Evolutionary conservation across 35 echinoderm and acorn worm species (phyloP).

Genomic region (Holothuria glaberrima): DNA sequence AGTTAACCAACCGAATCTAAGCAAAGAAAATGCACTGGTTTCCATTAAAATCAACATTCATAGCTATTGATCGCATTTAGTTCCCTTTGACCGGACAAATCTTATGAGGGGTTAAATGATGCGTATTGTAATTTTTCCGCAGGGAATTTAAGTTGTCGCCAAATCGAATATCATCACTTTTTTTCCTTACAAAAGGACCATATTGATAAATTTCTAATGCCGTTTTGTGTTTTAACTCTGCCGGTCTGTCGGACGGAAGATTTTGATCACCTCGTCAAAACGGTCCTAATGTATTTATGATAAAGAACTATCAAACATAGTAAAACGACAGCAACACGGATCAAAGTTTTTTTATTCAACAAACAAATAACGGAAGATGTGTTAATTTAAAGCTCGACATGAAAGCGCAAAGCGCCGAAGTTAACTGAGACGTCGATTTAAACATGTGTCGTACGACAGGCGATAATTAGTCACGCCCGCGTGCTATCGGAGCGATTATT

Average conservation of each 20-base stretch:
- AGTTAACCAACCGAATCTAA: slow-evolving; percentile 45
- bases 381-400: slow-evolving; percentile 16
- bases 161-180: slow-evolving; percentile 32
- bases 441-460: slow-evolving; percentile 47
- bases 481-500: slow-evolving; percentile 31
- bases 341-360: not conserved
- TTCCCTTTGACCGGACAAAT: slow-evolving; percentile 35
- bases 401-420: slow-evolving; percentile 4
- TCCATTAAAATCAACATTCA: slow-evolving; percentile 34
- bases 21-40: slow-evolving; percentile 37
- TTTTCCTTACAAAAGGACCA: slow-evolving; percentile 35
- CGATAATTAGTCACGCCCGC: slow-evolving; percentile 51
- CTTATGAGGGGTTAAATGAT: slow-evolving; percentile 39
- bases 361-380: slow-evolving; percentile 29
- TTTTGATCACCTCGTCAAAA: slow-evolving; percentile 1
- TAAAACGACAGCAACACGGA: slow-evolving; percentile 28
- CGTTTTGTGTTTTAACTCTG: not conserved
- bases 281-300: slow-evolving; percentile 45
- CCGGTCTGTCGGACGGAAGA: not conserved
- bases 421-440: slow-evolving; percentile 37
- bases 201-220: slow-evolving; percentile 21
- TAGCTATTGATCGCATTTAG: slow-evolving; percentile 38
- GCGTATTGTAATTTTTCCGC: slow-evolving; percentile 28
- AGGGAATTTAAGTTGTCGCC: slow-evolving; percentile 22
- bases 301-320: slow-evolving; percentile 25